Conservation (phyloP, 1,140 invertebrate species). For the Hyles euphorbiae region DNA sequence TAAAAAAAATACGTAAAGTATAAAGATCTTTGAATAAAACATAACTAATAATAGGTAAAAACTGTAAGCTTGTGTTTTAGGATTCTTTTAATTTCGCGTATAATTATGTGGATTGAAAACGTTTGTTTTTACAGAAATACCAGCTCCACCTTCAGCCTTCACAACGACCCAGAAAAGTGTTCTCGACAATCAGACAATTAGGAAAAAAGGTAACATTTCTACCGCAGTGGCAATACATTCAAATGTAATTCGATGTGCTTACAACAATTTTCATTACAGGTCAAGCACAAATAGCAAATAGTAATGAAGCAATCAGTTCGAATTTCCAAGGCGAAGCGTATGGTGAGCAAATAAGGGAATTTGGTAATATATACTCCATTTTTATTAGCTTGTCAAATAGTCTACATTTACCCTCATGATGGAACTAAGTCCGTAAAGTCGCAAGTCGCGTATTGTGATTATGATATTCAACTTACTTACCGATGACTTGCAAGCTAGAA, state of each 20-base stretch:
- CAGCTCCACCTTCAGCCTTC: slow-evolving; percentile 61
- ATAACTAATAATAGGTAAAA: too few relatives aligned
- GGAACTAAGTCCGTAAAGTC: too few relatives aligned
- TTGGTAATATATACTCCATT: slow-evolving; percentile 38
- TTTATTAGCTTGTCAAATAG: not conserved
- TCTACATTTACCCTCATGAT: too few relatives aligned
- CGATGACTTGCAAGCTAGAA: too few relatives aligned
- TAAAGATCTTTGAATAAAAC: too few relatives aligned
- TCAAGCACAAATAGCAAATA: slow-evolving; percentile 46
- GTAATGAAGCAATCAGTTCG: slow-evolving; percentile 58
- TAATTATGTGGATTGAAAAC: not conserved
- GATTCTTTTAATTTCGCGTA: too few relatives aligned
- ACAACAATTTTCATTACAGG: slow-evolving; percentile 34
- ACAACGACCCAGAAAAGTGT: slow-evolving; percentile 59
- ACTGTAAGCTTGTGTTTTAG: too few relatives aligned
- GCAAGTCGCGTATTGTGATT: too few relatives aligned
- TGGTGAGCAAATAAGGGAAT: slow-evolving; percentile 62
- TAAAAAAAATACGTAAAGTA: too few relatives aligned
- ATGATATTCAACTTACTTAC: too few relatives aligned
- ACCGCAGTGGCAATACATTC: not conserved
- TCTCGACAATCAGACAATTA: slow-evolving; percentile 64
- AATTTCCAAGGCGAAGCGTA: slow-evolving; percentile 66
- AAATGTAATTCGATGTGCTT: not conserved
- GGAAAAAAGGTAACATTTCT: slow-evolving; percentile 54
- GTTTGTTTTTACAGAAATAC: slow-evolving; percentile 54